phyloP scores from a whole-genome alignment of 2,113 vertebrate genomes.

The Speoplatyrhinus poulsoni region DNA sequence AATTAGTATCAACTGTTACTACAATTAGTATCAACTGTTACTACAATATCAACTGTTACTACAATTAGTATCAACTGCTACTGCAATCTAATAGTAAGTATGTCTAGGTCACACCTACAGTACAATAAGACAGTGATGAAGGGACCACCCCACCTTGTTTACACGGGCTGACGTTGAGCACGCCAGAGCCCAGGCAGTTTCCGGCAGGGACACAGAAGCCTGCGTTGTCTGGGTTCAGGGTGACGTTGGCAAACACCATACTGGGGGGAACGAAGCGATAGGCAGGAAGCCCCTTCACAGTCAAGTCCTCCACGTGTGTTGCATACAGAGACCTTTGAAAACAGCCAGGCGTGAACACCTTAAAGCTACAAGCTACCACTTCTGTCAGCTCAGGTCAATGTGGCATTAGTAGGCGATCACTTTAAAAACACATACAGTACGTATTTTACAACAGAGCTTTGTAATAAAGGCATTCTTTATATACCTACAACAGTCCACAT shows the following conservation, averaged over 20 bases:
- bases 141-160: conserved; percentile 80
- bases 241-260: conserved; percentile 83
- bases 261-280: conserved; percentile 85
- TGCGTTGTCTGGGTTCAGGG: conserved; percentile 84
- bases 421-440: neutral
- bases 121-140: too few relatives aligned
- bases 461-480: conserved; percentile 11
- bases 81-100: too few relatives aligned
- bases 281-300: conserved; percentile 78
- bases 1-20: too few relatives aligned
- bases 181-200: conserved; percentile 86
- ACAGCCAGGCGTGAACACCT: conserved; percentile 2
- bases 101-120: too few relatives aligned
- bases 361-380: too few relatives aligned
- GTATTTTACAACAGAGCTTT: neutral
- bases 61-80: too few relatives aligned
- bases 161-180: conserved; percentile 89
- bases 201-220: conserved; percentile 90
- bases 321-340: conserved; percentile 85
- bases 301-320: conserved; percentile 80
- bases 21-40: too few relatives aligned
- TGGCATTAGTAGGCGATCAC: neutral
- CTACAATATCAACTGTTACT: too few relatives aligned
- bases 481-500: neutral
- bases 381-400: neutral